A percentile compares a stretch with the other conserved stretches of the same genome.
phyloP scores from a whole-genome alignment of 2,888 invertebrate genomes.

The Anoncus sp. region DNA sequence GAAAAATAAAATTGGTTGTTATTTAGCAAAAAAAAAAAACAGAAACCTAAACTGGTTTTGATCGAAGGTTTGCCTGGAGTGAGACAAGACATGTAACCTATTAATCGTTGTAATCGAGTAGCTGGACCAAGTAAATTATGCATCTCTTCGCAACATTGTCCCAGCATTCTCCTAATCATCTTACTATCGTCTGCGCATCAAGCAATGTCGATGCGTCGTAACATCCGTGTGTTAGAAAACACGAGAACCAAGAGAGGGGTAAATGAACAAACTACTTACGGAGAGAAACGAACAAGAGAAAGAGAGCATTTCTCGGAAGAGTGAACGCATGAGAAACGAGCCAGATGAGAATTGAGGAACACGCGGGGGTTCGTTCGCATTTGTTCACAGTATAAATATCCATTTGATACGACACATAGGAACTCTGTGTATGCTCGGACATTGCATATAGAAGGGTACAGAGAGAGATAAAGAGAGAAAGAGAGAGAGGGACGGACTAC shows the following conservation, averaged over 20 bases:
- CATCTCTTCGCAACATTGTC: not conserved
- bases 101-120: no score
- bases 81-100: no score
- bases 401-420: slow-evolving; percentile 59
- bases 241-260: slow-evolving; percentile 15
- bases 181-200: not conserved
- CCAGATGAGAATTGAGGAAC: slow-evolving; percentile 52
- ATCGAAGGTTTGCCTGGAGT: no score
- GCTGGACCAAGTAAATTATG: not conserved
- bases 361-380: slow-evolving; percentile 48
- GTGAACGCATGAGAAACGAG: slow-evolving; percentile 51
- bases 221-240: slow-evolving; percentile 15
- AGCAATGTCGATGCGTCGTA: not conserved
- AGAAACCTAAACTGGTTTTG: no score
- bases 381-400: slow-evolving; percentile 65
- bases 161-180: not conserved
- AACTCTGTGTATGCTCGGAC: slow-evolving; percentile 20
- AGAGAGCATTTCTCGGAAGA: slow-evolving; percentile 12
- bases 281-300: slow-evolving; percentile 6
- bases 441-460: slow-evolving; percentile 23
- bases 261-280: slow-evolving; percentile 10
- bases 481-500: slow-evolving; percentile 30
- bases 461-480: slow-evolving; percentile 7
- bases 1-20: no score
- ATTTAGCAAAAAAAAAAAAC: no score